These are phyloP conservation scores for Yponomeuta malinellus DNA, from an alignment of 2,888 invertebrate species.

Conservation along the genomic window DNA sequence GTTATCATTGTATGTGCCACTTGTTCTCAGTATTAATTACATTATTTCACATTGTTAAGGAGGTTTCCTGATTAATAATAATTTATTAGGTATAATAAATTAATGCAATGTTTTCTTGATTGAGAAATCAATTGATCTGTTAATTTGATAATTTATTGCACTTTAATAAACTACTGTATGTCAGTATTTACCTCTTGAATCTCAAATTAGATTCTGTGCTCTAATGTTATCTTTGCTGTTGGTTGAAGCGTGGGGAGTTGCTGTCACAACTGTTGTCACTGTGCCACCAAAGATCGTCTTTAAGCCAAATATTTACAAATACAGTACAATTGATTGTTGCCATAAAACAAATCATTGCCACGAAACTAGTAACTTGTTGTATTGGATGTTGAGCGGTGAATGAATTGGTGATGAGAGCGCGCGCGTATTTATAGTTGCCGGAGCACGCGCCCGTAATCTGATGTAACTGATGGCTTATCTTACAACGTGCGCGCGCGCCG, in stretches of 20 bases:
- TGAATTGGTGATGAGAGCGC: slow-evolving; percentile 38
- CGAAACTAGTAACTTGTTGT: slow-evolving; percentile 52
- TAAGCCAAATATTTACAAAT: slow-evolving; percentile 47
- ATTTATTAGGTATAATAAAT: neutral
- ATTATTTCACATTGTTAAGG: neutral
- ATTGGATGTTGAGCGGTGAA: slow-evolving; percentile 55
- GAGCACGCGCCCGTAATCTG: slow-evolving; percentile 53
- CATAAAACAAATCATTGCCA: slow-evolving; percentile 72
- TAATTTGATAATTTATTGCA: neutral
- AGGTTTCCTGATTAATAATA: neutral
- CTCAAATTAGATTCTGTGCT: slow-evolving; percentile 15
- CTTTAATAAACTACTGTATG: neutral
- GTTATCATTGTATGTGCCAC: slow-evolving; percentile 3
- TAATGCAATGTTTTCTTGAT: neutral
- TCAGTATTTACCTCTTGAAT: slow-evolving; percentile 10
- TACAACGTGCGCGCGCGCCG: slow-evolving; percentile 31
- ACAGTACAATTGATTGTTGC: slow-evolving; percentile 55
- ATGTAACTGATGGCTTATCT: slow-evolving; percentile 60
- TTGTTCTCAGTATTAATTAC: neutral
- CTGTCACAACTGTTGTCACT: slow-evolving; percentile 71
- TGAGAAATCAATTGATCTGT: neutral
- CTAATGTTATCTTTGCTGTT: slow-evolving; percentile 61
- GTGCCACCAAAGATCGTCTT: slow-evolving; percentile 70
- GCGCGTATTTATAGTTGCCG: slow-evolving; percentile 45
- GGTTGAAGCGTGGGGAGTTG: slow-evolving; percentile 65